These are phyloP conservation scores for Parnassius apollo DNA, from an alignment of 2,888 invertebrate species.

Conservation along the genomic window DNA sequence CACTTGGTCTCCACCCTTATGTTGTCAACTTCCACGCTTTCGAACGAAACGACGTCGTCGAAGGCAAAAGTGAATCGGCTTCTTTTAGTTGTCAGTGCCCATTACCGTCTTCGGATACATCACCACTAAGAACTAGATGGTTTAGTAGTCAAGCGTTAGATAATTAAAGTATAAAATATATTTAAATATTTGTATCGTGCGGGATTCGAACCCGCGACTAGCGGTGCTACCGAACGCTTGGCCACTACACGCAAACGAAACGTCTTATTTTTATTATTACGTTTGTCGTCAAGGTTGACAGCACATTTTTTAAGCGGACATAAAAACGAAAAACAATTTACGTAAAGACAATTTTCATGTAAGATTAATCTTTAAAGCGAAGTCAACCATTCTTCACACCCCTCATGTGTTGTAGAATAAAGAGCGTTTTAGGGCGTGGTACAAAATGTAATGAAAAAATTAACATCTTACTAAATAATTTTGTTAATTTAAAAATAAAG, in stretches of 20 bases:
- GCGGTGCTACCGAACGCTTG: not conserved
- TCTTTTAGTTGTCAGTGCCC: too few relatives aligned
- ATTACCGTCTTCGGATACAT: too few relatives aligned
- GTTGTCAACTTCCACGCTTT: too few relatives aligned
- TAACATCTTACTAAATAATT: not conserved
- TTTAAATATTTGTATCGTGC: too few relatives aligned
- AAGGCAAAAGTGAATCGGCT: too few relatives aligned
- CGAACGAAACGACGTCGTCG: too few relatives aligned
- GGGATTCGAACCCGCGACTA: not conserved
- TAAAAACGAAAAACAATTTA: constrained; percentile 39
- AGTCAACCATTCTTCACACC: constrained; percentile 47
- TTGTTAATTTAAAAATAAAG: too few relatives aligned
- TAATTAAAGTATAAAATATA: too few relatives aligned
- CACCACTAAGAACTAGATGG: too few relatives aligned
- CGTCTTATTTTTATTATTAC: constrained; percentile 3
- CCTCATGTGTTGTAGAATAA: constrained; percentile 40
- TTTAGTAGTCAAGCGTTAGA: too few relatives aligned
- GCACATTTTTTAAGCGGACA: constrained; percentile 13
- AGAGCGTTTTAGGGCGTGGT: constrained; percentile 36
- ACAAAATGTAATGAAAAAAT: constrained; percentile 11
- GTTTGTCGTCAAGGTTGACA: constrained; percentile 21
- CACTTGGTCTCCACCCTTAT: too few relatives aligned
- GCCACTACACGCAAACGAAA: not conserved
- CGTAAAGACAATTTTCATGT: constrained; percentile 61
- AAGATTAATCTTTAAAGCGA: constrained; percentile 64